phyloP scores from a whole-genome alignment of 1,140 invertebrate genomes.

The Zaprionus ghesquierei region DNA sequence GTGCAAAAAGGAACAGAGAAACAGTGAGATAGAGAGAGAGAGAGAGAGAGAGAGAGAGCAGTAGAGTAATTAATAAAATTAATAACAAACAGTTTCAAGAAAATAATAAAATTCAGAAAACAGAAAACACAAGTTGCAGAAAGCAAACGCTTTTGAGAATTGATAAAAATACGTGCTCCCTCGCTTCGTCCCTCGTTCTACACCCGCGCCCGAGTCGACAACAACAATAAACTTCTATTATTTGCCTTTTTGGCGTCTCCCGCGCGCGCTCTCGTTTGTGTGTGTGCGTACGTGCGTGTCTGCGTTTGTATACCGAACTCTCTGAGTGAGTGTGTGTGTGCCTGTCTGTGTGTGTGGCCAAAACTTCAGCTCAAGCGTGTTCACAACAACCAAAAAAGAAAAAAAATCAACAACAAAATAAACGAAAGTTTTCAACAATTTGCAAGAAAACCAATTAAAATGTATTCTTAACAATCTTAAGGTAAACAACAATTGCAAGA shows the following conservation, averaged over 20 bases:
- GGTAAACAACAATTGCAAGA: slow-evolving; percentile 22
- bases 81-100: not conserved
- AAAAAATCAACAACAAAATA: slow-evolving; percentile 1
- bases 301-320: not conserved
- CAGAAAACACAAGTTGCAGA: not conserved
- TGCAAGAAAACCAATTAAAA: slow-evolving; percentile 19
- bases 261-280: slow-evolving; percentile 44
- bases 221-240: slow-evolving; percentile 40
- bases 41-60: no score
- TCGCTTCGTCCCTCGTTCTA: not conserved
- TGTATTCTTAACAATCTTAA: slow-evolving; percentile 27
- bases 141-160: not conserved
- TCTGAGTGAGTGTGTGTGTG: slow-evolving; percentile 16
- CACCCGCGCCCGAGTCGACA: not conserved
- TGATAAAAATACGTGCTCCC: slow-evolving; percentile 19
- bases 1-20: slow-evolving; percentile 27
- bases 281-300: slow-evolving; percentile 19
- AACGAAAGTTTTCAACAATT: slow-evolving; percentile 27
- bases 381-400: slow-evolving; percentile 48
- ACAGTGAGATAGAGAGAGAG: no score
- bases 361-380: slow-evolving; percentile 60
- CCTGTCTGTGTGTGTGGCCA: slow-evolving; percentile 7
- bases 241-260: slow-evolving; percentile 41
- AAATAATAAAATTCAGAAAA: not conserved
- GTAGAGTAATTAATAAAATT: slow-evolving; percentile 2